phyloP scores from a whole-genome alignment of 2,113 vertebrate genomes.

The Ariopsis seemanni region DNA sequence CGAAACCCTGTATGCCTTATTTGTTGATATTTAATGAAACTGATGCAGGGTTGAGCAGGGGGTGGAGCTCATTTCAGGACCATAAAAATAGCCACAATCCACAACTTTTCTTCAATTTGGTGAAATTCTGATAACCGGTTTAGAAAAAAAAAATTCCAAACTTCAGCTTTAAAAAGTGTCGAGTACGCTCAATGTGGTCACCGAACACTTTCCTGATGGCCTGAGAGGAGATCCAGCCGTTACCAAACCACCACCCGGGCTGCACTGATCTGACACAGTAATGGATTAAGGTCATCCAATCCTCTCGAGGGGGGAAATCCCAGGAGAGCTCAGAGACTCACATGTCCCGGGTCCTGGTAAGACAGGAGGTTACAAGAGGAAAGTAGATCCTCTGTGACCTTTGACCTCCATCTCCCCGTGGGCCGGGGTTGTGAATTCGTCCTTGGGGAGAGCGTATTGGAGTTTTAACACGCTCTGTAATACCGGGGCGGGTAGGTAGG shows the following conservation, averaged over 20 bases:
- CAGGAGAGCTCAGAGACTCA: neutral
- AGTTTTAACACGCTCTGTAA: neutral
- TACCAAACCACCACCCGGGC: constrained; percentile 24
- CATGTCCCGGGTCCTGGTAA: constrained; percentile 2
- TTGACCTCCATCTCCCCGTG: neutral
- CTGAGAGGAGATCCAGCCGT: constrained; percentile 13
- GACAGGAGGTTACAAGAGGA: neutral
- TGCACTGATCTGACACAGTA: neutral
- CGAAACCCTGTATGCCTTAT: no score
- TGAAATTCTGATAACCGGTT: neutral
- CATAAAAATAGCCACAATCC: neutral
- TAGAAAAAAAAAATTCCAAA: neutral
- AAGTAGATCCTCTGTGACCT: constrained; percentile 13
- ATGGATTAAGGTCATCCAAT: constrained; percentile 28
- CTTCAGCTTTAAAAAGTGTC: neutral
- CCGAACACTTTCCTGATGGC: constrained; percentile 2
- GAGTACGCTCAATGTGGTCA: neutral
- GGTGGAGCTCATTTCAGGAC: neutral
- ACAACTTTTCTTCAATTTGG: no score
- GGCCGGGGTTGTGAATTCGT: constrained; percentile 1
- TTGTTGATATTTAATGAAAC: no score
- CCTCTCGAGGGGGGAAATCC: neutral
- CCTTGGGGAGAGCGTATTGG: constrained; percentile 2
- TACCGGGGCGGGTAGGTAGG: neutral
- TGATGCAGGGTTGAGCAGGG: no score